Conservation (phyloP, 2,888 invertebrate species). For the Watsonalla binaria region DNA sequence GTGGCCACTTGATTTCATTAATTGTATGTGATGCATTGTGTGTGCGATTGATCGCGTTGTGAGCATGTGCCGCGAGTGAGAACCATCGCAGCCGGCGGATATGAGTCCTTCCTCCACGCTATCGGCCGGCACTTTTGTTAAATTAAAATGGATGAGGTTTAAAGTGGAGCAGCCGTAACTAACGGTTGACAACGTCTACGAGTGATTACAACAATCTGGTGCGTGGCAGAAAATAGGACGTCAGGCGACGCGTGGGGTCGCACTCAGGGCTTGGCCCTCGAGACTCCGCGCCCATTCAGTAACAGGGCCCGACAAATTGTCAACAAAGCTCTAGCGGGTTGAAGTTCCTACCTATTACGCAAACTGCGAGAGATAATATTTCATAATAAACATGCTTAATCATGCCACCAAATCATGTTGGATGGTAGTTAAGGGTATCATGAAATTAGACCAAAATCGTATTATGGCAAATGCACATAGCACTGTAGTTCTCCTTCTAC, state of each 20-base stretch:
- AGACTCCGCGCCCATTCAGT: background rate
- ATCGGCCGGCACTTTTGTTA: constrained; percentile 77
- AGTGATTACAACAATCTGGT: constrained; percentile 54
- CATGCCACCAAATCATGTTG: too few species aligned
- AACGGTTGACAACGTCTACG: constrained; percentile 65
- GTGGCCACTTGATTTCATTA: background rate
- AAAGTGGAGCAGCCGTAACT: constrained; percentile 75
- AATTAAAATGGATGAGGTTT: constrained; percentile 78
- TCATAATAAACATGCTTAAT: too few species aligned
- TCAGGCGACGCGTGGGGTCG: constrained; percentile 9
- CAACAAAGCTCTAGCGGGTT: background rate
- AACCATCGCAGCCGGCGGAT: constrained; percentile 57
- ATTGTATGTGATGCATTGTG: background rate
- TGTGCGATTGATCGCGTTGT: constrained; percentile 15
- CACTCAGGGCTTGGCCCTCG: background rate
- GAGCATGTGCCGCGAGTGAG: constrained; percentile 33
- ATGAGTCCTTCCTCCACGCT: constrained; percentile 73
- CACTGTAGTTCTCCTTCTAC: too few species aligned
- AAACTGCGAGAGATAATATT: too few species aligned
- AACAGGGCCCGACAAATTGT: background rate
- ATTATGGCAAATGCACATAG: too few species aligned
- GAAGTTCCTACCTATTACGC: too few species aligned
- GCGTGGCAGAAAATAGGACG: constrained; percentile 39
- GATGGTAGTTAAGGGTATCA: too few species aligned
- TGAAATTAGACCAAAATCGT: too few species aligned